Evolutionary conservation across 2,888 invertebrate genomes (phyloP).

Genomic region (Epirrita christyi): DNA sequence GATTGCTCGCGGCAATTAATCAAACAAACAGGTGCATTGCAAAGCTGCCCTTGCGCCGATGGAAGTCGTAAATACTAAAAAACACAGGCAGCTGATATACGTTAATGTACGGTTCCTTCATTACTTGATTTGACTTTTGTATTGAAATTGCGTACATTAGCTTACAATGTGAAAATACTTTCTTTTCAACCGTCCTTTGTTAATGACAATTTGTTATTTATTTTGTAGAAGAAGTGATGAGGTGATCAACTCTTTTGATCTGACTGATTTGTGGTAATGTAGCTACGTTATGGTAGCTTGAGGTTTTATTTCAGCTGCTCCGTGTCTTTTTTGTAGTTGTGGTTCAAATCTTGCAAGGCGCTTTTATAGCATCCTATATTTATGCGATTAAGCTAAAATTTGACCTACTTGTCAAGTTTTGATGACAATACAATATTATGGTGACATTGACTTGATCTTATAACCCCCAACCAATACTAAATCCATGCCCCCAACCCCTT

Average conservation of each 20-base stretch:
- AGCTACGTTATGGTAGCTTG: not conserved
- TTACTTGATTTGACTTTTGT: constrained; percentile 66
- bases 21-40: constrained; percentile 74
- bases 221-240: constrained; percentile 7
- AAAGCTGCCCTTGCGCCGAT: constrained; percentile 60
- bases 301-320: no score
- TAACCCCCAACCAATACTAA: no score
- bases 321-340: no score
- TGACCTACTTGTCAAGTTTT: no score
- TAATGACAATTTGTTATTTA: constrained; percentile 4
- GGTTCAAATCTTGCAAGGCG: no score
- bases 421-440: no score
- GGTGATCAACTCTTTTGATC: constrained; percentile 11
- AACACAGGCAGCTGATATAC: constrained; percentile 61
- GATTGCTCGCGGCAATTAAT: constrained; percentile 70
- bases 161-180: constrained; percentile 33
- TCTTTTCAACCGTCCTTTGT: constrained; percentile 37
- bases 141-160: constrained; percentile 42
- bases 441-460: no score
- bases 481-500: no score
- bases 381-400: no score
- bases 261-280: constrained; percentile 23
- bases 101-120: constrained; percentile 43
- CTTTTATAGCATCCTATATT: no score
- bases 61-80: constrained; percentile 59